Percentiles rank a stretch among this genome's conserved stretches.
phyloP scores from a whole-genome alignment of 2,797 vertebrate species.

The Emys orbicularis region DNA sequence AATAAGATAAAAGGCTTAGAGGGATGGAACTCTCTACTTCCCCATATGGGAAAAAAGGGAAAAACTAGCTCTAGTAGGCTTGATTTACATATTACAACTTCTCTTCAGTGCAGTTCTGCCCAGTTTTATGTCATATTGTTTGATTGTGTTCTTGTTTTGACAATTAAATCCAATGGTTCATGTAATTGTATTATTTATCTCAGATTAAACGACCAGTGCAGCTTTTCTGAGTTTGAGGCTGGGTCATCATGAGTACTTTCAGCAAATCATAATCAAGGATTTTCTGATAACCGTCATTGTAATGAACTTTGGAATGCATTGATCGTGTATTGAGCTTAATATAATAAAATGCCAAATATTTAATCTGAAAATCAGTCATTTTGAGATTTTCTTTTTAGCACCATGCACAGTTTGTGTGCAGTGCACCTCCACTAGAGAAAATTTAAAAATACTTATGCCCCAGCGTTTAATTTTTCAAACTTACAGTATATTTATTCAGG shows the following conservation, averaged over 20 bases:
- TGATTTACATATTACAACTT: neutral
- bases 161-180: neutral
- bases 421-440: neutral
- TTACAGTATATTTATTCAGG: neutral
- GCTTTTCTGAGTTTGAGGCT: neutral
- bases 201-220: neutral
- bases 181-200: neutral
- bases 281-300: neutral
- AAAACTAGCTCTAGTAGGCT: neutral
- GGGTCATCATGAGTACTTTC: neutral
- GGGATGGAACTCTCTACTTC: neutral
- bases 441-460: neutral
- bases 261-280: neutral
- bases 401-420: neutral
- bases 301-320: neutral
- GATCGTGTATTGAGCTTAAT: neutral
- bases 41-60: neutral
- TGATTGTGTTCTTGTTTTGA: neutral
- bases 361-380: neutral
- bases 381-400: neutral
- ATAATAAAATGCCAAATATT: neutral
- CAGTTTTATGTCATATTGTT: neutral
- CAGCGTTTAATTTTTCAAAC: neutral
- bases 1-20: neutral
- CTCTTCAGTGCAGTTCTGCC: neutral